A percentile compares a stretch with the other conserved stretches of the same genome.
Conservation (phyloP, 2,113 vertebrate genomes). For the Sciurus niger region DNA sequence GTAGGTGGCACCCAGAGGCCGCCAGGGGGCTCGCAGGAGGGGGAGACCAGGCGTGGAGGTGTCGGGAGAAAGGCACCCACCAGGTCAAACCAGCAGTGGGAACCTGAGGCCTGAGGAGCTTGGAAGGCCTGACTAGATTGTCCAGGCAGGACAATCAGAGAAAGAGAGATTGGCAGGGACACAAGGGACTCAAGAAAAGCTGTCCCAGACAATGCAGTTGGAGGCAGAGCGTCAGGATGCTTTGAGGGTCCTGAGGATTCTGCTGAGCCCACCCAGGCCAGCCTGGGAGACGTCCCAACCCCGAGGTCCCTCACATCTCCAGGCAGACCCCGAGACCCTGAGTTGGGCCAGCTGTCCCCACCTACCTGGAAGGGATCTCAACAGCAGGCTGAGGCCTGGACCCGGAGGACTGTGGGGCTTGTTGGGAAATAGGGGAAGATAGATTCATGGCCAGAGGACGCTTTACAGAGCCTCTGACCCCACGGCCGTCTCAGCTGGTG, state of each 20-base stretch:
- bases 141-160: background rate
- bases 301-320: background rate
- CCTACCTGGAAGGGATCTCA: background rate
- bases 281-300: background rate
- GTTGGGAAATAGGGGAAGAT: background rate
- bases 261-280: background rate
- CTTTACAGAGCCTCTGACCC: background rate
- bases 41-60: background rate
- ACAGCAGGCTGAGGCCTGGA: background rate
- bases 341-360: background rate
- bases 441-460: fast-evolving
- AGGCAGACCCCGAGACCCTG: background rate
- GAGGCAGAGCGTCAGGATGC: fast-evolving
- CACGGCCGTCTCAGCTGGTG: background rate
- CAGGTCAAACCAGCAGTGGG: constrained; percentile 13
- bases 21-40: background rate
- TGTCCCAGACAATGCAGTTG: background rate
- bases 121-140: background rate
- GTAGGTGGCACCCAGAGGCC: background rate
- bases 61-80: constrained; percentile 4
- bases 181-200: background rate
- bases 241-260: background rate
- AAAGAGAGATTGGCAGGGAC: too few relatives aligned
- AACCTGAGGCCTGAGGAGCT: background rate
- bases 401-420: background rate